Evolutionary conservation across 2,888 invertebrate species (phyloP), one percentile per base, ranked within the genome.

Genomic region (Drosophila mercatorum): DNA sequence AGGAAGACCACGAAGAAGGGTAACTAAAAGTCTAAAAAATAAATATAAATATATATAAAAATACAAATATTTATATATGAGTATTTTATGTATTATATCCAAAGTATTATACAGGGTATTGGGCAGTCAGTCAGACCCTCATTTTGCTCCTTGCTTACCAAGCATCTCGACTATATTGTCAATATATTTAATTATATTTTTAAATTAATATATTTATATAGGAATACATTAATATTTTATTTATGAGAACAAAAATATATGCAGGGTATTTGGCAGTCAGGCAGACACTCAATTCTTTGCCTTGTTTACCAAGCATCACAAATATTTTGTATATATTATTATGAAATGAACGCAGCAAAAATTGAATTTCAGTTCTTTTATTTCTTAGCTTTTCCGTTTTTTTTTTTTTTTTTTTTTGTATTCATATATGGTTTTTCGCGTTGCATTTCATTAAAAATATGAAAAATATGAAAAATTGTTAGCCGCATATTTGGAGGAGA

Each of bases 401-500:
- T 6, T 11, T 26, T 5, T 14, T 26, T 64, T 40, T 22, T 34
- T 28, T 17, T 17, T 17, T 17, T 17, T 17, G 17, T 17, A 17
- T 17, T 17, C 17, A 6, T 40, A 14, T 26, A n/a, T 3, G 14
- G 36, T 61, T 22, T 7, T 36, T n/a, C 2, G 57, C 22, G 14
- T 67, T 44, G 26, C 10, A 38, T 66, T 68, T 66, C 60, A 66
- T 58, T 75, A 64, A 67, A 79, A 67, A 55, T 59, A 66, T 79
- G 57, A 58, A 61, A 69, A 66, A 73, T 60, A 66, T 79, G 57
- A 58, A 61, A 69, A 66, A 73, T 60, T 57, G 36, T 52, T 34
- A 28, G 51, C 44, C 43, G 40, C 65, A 63, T 49, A 53, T 60
- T 71, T 61, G 28, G 40, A 22, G 47, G 58, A 38, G 52, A 46